phyloP scores from a whole-genome alignment of 2,888 invertebrate species.

The Eupelmus urozonus region DNA sequence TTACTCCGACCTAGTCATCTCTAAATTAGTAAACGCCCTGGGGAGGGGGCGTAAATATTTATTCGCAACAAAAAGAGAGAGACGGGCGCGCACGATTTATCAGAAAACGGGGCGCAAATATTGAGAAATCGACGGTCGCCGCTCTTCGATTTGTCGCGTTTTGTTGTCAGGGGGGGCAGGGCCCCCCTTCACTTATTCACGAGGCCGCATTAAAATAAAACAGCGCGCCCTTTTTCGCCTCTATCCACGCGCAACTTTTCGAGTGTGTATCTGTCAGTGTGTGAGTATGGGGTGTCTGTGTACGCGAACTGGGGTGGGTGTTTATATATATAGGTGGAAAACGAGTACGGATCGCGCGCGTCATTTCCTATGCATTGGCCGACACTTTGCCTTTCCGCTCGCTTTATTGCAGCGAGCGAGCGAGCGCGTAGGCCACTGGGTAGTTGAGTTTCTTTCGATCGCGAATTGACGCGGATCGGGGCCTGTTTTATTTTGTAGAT shows the following conservation, averaged over 20 bases:
- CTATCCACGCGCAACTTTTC: no score
- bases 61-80: background rate
- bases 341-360: conserved; percentile 10
- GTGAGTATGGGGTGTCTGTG: no score
- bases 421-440: background rate
- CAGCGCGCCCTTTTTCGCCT: conserved; percentile 34
- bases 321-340: no score
- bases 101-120: conserved; percentile 8
- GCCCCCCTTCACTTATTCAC: conserved; percentile 60
- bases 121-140: conserved; percentile 40
- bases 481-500: no score
- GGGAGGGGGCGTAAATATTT: conserved; percentile 27
- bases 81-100: background rate
- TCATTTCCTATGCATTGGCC: conserved; percentile 67
- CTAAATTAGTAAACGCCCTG: conserved; percentile 18
- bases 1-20: conserved; percentile 2
- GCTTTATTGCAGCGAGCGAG: conserved; percentile 41
- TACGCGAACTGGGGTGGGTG: no score
- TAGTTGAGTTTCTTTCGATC: background rate
- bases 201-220: conserved; percentile 65
- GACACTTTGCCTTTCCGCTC: conserved; percentile 53
- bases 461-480: conserved; percentile 33
- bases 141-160: conserved; percentile 54
- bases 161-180: conserved; percentile 52
- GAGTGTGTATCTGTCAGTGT: no score